phyloP scores from a whole-genome alignment of 2,113 vertebrate genomes.

The Rhinichthys klamathensis region DNA sequence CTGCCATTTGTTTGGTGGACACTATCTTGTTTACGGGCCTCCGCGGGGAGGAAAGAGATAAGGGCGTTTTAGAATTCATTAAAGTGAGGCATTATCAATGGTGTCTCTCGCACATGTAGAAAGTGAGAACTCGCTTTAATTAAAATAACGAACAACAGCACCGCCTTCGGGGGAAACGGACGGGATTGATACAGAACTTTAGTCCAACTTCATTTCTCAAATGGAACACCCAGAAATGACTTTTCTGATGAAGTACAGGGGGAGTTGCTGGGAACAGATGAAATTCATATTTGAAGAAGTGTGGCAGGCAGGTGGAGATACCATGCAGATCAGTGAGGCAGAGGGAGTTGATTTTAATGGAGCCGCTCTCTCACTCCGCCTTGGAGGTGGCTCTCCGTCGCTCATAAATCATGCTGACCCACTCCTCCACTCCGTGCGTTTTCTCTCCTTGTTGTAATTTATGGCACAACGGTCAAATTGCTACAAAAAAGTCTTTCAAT shows the following conservation, averaged over 20 bases:
- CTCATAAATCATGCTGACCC: slow-evolving; percentile 64
- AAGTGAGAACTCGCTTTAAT: slow-evolving; percentile 50
- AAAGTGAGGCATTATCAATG: slow-evolving; percentile 4
- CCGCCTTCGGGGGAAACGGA: slow-evolving; percentile 10
- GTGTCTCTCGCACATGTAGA: not conserved
- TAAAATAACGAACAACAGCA: slow-evolving; percentile 51
- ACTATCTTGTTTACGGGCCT: slow-evolving; percentile 63
- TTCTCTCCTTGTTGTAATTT: slow-evolving; percentile 49
- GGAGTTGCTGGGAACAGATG: slow-evolving; percentile 24
- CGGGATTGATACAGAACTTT: not conserved
- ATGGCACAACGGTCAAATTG: slow-evolving; percentile 51
- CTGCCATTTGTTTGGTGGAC: slow-evolving; percentile 58
- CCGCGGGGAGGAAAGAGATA: slow-evolving; percentile 57
- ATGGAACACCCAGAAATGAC: slow-evolving; percentile 40
- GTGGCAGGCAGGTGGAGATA: slow-evolving; percentile 28
- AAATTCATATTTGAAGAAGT: slow-evolving; percentile 46
- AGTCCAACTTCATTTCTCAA: slow-evolving; percentile 41
- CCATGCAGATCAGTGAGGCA: slow-evolving; percentile 50
- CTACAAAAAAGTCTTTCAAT: slow-evolving; percentile 61
- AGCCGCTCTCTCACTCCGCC: slow-evolving; percentile 23
- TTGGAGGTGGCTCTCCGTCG: slow-evolving; percentile 45
- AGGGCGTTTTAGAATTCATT: slow-evolving; percentile 61
- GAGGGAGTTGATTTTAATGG: slow-evolving; percentile 52
- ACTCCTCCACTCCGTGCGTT: slow-evolving; percentile 39
- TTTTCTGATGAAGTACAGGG: slow-evolving; percentile 36